A percentile compares a stretch with the other conserved stretches of the same genome.
These are phyloP conservation scores for Carollia perspicillata DNA, from an alignment of 2,113 vertebrate species.

Conservation along the genomic window DNA sequence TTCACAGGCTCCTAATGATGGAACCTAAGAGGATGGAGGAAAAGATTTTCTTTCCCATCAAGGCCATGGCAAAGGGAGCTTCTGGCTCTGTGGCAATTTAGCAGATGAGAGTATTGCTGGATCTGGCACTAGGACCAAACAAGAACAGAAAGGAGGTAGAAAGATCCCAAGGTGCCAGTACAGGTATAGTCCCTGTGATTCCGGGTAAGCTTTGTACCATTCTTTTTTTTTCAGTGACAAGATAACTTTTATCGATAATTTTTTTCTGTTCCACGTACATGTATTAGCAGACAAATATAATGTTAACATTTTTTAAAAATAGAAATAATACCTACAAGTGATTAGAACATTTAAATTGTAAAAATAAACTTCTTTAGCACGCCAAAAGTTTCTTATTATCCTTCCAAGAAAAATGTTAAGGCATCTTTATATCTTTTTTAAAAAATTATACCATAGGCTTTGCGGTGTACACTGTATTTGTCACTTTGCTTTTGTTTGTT, in stretches of 20 bases:
- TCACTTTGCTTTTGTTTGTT: not conserved
- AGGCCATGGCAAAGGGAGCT: not conserved
- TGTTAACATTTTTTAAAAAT: constrained; percentile 7
- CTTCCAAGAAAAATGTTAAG: not conserved
- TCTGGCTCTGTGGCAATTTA: not conserved
- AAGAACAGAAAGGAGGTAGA: not conserved
- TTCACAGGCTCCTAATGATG: not conserved
- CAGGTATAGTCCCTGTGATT: not conserved
- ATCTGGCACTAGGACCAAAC: not conserved
- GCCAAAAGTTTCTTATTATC: not conserved
- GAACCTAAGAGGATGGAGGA: not conserved
- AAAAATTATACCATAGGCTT: not conserved
- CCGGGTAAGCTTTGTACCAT: not conserved
- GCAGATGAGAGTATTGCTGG: not conserved
- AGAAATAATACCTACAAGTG: not conserved
- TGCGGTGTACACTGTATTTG: not conserved
- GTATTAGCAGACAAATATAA: constrained; percentile 26
- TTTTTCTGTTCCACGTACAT: not conserved
- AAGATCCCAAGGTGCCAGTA: not conserved
- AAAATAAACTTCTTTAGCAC: constrained; percentile 21
- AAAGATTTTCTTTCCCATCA: not conserved
- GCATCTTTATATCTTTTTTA: not conserved
- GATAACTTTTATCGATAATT: constrained; percentile 33
- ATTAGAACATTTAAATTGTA: constrained; percentile 13
- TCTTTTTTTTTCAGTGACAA: not conserved